phyloP scores from a whole-genome alignment of 2,888 invertebrate genomes.

The Athrips mouffetella region DNA sequence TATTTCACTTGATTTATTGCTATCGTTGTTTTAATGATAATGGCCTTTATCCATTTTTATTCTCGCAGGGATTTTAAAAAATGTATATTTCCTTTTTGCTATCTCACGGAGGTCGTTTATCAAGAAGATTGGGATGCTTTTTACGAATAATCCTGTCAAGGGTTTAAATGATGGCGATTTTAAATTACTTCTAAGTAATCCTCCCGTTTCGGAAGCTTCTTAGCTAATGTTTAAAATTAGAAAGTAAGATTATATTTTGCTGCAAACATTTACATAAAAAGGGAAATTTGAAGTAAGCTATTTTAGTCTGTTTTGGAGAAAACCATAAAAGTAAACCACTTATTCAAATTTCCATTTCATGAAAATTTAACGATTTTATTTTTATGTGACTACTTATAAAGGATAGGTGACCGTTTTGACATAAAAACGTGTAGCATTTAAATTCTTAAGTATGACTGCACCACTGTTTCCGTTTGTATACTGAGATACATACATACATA shows the following conservation, averaged over 20 bases:
- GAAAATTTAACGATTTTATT: too few species aligned
- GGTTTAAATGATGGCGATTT: conserved; percentile 18
- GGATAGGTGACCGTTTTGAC: too few species aligned
- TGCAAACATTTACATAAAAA: too few species aligned
- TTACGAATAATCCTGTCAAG: conserved; percentile 42
- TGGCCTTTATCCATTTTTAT: conserved; percentile 46
- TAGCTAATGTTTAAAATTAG: background rate
- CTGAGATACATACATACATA: too few species aligned
- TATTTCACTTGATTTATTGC: conserved; percentile 56
- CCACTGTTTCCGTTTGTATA: too few species aligned
- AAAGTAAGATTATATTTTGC: background rate
- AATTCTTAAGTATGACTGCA: too few species aligned
- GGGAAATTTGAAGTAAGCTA: too few species aligned
- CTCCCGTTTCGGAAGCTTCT: background rate
- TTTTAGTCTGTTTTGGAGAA: too few species aligned
- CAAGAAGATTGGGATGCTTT: conserved; percentile 48
- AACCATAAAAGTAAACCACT: too few species aligned
- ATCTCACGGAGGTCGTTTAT: conserved; percentile 51
- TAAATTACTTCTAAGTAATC: conserved; percentile 14
- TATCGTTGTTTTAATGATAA: conserved; percentile 57
- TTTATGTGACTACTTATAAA: too few species aligned
- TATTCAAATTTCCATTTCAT: too few species aligned
- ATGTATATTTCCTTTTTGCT: conserved; percentile 47
- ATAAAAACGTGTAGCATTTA: too few species aligned
- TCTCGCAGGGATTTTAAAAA: conserved; percentile 42